Base-by-base conservation (phyloP, 2,797 vertebrate genomes). In the Florisuga fusca region DNA sequence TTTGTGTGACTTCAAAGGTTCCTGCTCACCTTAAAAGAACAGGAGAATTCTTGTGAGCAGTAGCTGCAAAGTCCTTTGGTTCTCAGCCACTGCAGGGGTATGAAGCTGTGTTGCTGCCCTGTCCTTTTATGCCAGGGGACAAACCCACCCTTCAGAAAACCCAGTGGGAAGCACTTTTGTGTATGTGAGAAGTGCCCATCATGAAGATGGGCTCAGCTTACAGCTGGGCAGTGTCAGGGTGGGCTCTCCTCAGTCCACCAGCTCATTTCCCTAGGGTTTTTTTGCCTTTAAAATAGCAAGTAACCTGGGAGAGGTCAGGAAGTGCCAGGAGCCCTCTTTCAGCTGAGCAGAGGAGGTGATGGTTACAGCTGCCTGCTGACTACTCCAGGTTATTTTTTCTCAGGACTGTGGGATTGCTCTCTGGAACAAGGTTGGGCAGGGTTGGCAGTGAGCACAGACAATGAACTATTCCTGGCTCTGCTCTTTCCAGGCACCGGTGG, bases 291-390 rank as follows among this genome's bases (percentile, higher is more conserved):
- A 91, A 93, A 68, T 20, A 82, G 61, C 43, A 22, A 87, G 61
- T 89, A 81, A 84, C 80, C 53, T 51, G 19, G 9, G 77, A 64
- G 74, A 88, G 63, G 77, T 57, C 0, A 11, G 75, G 85, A 87
- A 91, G 68, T 90, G 86, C 94, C 90, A 95, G 90, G 83, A 94
- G 63, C 59, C 74, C 41, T 91, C 93, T 92, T 88, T 80, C 63
- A 82, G 80, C 80, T 38, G 22, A 80, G 72, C 74, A 82, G 75
- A 54, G 87, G 87, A 94, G 84, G 87, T 15, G 57, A 73, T 90
- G 72, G 89, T 77, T 92, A 19, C 93, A 96, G 93, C 95, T 95
- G 82, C 88, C 89, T 94, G 57, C 74, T 80, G 95, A 79, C 85
- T 90, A 53, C 77, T 90, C 80, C 77, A 0, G 2, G 46, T 46